phyloP scores from a whole-genome alignment of 2,888 invertebrate genomes.

The Boloria euphrosyne region DNA sequence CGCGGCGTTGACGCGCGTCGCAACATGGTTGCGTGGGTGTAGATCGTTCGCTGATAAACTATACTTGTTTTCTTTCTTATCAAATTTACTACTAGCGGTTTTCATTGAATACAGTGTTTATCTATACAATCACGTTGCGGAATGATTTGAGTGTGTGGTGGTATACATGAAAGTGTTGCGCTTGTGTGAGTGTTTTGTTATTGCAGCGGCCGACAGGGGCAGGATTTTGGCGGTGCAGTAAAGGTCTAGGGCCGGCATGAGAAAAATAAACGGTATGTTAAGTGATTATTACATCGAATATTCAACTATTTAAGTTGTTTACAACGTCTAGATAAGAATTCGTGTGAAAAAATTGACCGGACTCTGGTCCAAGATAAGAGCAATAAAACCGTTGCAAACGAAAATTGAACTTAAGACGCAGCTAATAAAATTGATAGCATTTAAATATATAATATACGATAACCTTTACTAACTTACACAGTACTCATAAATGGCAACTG shows the following conservation, averaged over 20 bases:
- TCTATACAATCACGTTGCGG: conserved; percentile 41
- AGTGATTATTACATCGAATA: conserved; percentile 11
- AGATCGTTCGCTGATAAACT: conserved; percentile 74
- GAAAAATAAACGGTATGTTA: conserved; percentile 78
- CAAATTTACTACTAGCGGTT: conserved; percentile 60
- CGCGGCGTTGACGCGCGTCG: conserved; percentile 80
- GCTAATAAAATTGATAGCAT: conserved; percentile 40
- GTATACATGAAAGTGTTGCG: conserved; percentile 56
- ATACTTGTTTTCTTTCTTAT: conserved; percentile 70
- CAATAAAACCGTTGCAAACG: conserved; percentile 40
- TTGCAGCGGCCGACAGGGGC: conserved; percentile 62
- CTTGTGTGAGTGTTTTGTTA: conserved; percentile 75
- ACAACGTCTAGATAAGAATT: conserved; percentile 51
- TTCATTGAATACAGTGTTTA: conserved; percentile 46
- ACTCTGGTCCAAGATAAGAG: conserved; percentile 54
- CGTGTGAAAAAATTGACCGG: conserved; percentile 54
- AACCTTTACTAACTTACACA: conserved; percentile 52
- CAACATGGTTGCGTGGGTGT: conserved; percentile 76
- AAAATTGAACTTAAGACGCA: conserved; percentile 45
- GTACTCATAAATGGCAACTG: conserved; percentile 49
- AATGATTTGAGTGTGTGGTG: conserved; percentile 50
- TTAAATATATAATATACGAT: conserved; percentile 45
- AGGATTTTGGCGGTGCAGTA: conserved; percentile 75
- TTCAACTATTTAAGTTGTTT: conserved; percentile 7
- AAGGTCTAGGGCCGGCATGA: conserved; percentile 76